Evolutionary conservation across 2,797 vertebrate genomes (phyloP), one percentile per base, ranked within the genome.

Genomic region (Hyperoplus lanceolatus): DNA sequence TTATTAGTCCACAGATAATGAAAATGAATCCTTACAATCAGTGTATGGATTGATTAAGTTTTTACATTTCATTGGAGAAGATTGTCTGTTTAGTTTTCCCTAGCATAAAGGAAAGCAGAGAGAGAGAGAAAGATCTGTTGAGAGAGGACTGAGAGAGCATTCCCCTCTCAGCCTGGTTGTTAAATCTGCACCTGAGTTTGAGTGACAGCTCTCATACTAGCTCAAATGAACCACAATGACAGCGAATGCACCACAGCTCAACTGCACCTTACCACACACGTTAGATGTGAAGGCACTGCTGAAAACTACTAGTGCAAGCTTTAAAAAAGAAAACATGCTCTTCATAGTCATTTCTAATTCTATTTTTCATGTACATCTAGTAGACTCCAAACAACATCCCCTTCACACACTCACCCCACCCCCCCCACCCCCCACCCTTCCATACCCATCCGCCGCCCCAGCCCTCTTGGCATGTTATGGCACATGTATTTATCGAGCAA

Each of bases 401-500:
- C 21, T 21, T 70, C 46, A 14, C 63, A 68, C 36, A 42, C 7
- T 14, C 56, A 46, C 2, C 11, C 0, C 21, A 21, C 9, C 50
- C 11, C 0, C 11, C 0, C 21, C 1, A 6, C 50, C 11, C 0
- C 29, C 4, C 4, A 11, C 6, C 38, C 68, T 29, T 60, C n/a
- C 0, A 10, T 53, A 60, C 48, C n/a, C 41, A 39, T 39, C 49
- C 9, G 36, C 8, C 68, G 21, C 21, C n/a, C 21, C 43, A 53
- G 12, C 39, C 69, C 38, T 77, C 63, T 67, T 60, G 61, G 66
- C 79, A 67, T 71, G 74, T 56, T 55, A 66, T 73, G 76, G 70
- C 66, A 78, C 71, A 87, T 82, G 81, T 82, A 80, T 90, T 87
- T 86, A 84, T 80, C 11, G 0, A 60, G 68, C 75, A 86, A 75